Evolutionary conservation across 2,113 vertebrate genomes (phyloP).

Genomic region (Alaudala cheleensis): DNA sequence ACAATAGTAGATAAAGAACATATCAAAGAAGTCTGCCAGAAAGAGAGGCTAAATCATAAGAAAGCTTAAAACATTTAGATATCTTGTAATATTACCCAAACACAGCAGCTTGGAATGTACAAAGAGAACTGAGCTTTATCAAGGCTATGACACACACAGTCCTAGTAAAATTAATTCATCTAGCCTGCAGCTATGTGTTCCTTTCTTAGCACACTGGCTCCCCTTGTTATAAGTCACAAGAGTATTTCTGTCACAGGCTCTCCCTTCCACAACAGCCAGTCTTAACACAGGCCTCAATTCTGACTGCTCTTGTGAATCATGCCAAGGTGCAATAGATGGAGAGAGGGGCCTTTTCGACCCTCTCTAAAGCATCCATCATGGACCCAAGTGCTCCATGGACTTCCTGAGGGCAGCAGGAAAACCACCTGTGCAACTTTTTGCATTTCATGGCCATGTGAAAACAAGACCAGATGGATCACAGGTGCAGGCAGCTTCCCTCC

Average conservation of each 20-base stretch:
- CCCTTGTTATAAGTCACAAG: not conserved
- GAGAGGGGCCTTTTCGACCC: not conserved
- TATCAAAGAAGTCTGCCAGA: not conserved
- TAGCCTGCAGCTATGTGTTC: slow-evolving; percentile 47
- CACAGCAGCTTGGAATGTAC: slow-evolving; percentile 7
- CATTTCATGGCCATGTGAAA: not conserved
- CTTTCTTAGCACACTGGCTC: slow-evolving; percentile 4
- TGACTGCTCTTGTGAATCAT: not conserved
- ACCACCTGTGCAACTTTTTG: not conserved
- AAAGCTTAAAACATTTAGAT: slow-evolving; percentile 51
- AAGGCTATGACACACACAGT: slow-evolving; percentile 30
- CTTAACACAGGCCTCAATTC: not conserved
- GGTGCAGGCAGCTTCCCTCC: not conserved
- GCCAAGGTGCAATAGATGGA: not conserved
- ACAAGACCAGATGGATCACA: not conserved
- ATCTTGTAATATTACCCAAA: slow-evolving; percentile 38
- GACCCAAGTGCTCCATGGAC: not conserved
- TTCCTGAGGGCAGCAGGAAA: not conserved
- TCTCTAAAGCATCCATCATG: not conserved
- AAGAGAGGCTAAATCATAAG: not conserved
- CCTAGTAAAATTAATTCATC: slow-evolving; percentile 34
- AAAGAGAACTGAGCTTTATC: slow-evolving; percentile 51
- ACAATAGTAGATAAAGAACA: slow-evolving; percentile 20
- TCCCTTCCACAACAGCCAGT: not conserved
- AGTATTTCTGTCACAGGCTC: not conserved